These are phyloP conservation scores for Drosophila cardini DNA, from an alignment of 1,140 invertebrate species.

Conservation along the genomic window DNA sequence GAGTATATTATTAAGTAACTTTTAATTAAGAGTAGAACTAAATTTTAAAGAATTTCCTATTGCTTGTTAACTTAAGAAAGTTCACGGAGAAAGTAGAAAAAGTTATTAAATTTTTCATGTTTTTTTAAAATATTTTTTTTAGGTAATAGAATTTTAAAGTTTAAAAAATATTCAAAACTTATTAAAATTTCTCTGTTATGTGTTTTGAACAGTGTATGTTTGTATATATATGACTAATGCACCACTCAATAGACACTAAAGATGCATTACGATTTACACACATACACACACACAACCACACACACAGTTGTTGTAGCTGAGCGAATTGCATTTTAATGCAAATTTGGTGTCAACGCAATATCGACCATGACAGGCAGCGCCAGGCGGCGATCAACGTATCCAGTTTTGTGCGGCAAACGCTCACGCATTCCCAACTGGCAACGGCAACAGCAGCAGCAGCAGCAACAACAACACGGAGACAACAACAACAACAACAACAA, in stretches of 20 bases:
- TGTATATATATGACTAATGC: conserved; percentile 78
- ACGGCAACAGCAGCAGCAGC: conserved; percentile 21
- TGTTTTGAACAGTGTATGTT: not conserved
- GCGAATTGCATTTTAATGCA: conserved; percentile 80
- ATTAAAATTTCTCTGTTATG: no score
- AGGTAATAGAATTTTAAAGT: no score
- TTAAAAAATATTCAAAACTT: no score
- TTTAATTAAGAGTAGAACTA: no score
- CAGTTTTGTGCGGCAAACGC: conserved; percentile 46
- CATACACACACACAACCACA: no score
- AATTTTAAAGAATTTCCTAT: no score
- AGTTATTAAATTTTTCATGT: no score
- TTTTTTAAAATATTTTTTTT: no score
- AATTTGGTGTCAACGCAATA: conserved; percentile 83
- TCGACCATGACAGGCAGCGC: conserved; percentile 76
- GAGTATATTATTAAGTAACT: no score
- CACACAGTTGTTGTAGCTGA: conserved; percentile 3
- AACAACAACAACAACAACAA: conserved; percentile 19
- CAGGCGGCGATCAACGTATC: conserved; percentile 38
- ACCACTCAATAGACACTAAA: conserved; percentile 82
- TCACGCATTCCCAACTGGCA: conserved; percentile 52
- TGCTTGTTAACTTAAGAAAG: no score
- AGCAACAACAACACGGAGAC: conserved; percentile 23
- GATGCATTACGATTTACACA: conserved; percentile 66
- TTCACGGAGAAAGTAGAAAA: no score